These are phyloP conservation scores for Thamnophis sirtalis DNA, from an alignment of 2,113 vertebrate genomes.

Conservation along the genomic window DNA sequence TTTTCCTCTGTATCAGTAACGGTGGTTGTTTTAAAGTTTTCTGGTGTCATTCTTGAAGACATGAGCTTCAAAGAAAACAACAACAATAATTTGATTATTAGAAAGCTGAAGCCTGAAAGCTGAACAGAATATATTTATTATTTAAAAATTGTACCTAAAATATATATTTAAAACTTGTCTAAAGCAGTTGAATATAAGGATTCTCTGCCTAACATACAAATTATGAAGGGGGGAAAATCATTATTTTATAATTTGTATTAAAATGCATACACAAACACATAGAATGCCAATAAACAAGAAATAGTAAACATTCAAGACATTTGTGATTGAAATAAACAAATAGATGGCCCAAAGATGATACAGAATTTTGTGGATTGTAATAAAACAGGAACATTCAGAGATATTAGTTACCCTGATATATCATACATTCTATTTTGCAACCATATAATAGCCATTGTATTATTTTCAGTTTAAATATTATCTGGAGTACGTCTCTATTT, in stretches of 20 bases:
- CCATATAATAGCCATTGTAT: background rate
- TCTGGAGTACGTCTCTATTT: background rate
- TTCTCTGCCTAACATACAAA: background rate
- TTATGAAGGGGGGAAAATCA: background rate
- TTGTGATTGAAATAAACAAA: background rate
- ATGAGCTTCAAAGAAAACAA: constrained; percentile 37
- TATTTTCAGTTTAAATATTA: background rate
- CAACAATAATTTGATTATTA: background rate
- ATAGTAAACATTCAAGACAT: background rate
- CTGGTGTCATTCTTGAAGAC: constrained; percentile 45
- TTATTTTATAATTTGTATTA: background rate
- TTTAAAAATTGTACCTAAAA: background rate
- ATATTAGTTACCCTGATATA: background rate
- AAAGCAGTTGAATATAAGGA: background rate
- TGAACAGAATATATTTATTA: background rate
- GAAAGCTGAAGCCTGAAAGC: background rate
- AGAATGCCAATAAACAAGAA: background rate
- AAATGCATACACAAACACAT: background rate
- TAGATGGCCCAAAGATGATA: background rate
- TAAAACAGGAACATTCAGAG: background rate
- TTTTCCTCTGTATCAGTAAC: constrained; percentile 34
- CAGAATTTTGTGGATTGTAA: background rate
- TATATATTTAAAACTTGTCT: background rate
- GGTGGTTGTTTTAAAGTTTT: constrained; percentile 19
- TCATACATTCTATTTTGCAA: background rate